phyloP scores from a whole-genome alignment of 1,140 invertebrate genomes.

The Drosophila dunni region DNA sequence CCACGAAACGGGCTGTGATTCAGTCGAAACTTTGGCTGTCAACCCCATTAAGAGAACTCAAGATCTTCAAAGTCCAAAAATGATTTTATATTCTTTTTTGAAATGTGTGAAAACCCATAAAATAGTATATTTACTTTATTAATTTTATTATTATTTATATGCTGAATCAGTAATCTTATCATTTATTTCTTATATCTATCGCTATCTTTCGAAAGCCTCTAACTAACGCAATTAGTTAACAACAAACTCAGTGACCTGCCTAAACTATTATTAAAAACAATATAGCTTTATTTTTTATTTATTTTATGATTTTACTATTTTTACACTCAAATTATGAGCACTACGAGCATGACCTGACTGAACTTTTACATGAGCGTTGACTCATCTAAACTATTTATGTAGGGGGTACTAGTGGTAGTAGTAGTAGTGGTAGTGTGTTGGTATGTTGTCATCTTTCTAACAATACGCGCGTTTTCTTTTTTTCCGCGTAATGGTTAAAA shows the following conservation, averaged over 20 bases:
- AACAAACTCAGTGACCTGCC: constrained; percentile 1
- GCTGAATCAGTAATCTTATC: background rate
- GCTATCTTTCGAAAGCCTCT: background rate
- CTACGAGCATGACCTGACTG: constrained; percentile 3
- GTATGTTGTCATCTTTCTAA: constrained; percentile 8
- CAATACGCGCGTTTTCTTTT: constrained; percentile 1
- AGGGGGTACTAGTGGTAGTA: too few relatives aligned
- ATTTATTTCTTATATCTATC: background rate
- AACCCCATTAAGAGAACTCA: constrained; percentile 1
- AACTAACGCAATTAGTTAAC: background rate
- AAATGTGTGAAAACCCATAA: too few relatives aligned
- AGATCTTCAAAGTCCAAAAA: background rate
- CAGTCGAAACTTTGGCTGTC: constrained; percentile 16
- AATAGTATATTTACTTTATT: too few relatives aligned
- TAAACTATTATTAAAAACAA: background rate
- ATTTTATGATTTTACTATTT: too few relatives aligned
- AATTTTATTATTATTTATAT: too few relatives aligned
- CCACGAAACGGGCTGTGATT: constrained; percentile 27
- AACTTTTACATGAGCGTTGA: background rate
- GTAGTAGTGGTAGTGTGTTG: too few relatives aligned
- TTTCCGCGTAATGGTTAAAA: background rate
- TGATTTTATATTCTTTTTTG: background rate
- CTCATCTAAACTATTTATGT: constrained; percentile 3
- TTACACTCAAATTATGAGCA: background rate
- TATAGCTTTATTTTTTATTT: too few relatives aligned